phyloP scores from a whole-genome alignment of 2,888 invertebrate species.

The Apamea monoglypha region DNA sequence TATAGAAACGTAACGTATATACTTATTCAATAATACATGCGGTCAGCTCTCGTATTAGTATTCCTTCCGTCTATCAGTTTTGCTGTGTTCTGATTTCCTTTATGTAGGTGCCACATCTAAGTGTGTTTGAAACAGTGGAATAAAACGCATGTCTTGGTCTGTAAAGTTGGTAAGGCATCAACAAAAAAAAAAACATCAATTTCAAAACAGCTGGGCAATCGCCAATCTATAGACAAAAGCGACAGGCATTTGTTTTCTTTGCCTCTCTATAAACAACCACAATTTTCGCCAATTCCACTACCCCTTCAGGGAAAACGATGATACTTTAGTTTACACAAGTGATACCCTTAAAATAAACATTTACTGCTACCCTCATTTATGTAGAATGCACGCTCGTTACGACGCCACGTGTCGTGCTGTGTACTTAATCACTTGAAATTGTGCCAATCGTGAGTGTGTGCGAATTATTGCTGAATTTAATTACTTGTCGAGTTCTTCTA shows the following conservation, averaged over 20 bases:
- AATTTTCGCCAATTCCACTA: slow-evolving; percentile 39
- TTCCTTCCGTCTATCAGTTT: neutral
- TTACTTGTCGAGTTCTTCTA: slow-evolving; percentile 31
- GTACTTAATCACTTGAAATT: slow-evolving; percentile 53
- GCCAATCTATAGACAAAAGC: neutral
- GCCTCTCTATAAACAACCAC: slow-evolving; percentile 40
- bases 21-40: neutral
- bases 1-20: no score
- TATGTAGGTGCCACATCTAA: neutral
- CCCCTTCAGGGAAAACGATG: slow-evolving; percentile 47
- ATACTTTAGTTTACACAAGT: slow-evolving; percentile 60
- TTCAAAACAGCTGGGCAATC: neutral
- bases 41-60: no score
- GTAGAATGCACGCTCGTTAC: slow-evolving; percentile 45
- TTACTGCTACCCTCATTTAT: slow-evolving; percentile 44
- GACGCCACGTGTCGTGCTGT: slow-evolving; percentile 49
- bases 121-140: neutral
- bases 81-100: neutral
- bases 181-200: neutral
- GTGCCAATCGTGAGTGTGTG: slow-evolving; percentile 40
- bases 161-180: neutral
- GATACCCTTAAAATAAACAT: slow-evolving; percentile 60
- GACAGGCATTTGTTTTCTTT: slow-evolving; percentile 27
- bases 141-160: neutral
- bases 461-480: slow-evolving; percentile 58